phyloP scores from a whole-genome alignment of 1,140 invertebrate genomes.

The Myzus persicae region DNA sequence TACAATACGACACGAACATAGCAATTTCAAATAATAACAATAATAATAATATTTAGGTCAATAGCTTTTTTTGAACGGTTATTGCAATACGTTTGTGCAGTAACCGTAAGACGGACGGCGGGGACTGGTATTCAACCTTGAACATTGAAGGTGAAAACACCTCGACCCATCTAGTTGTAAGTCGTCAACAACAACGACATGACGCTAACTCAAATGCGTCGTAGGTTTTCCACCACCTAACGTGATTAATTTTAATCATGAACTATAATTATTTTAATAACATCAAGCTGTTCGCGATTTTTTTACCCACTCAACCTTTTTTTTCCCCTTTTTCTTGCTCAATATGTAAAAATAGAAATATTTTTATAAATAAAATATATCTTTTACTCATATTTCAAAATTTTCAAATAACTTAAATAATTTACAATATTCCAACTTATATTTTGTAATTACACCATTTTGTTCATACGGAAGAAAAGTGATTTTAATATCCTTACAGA shows the following conservation, averaged over 20 bases:
- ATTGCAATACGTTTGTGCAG: neutral
- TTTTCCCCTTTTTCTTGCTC: neutral
- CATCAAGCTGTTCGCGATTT: neutral
- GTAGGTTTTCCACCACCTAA: neutral
- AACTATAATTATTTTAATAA: neutral
- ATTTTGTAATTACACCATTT: neutral
- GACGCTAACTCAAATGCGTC: neutral
- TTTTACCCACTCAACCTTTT: neutral
- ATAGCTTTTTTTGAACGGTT: neutral
- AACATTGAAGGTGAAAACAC: neutral
- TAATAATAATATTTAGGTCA: constrained; percentile 3
- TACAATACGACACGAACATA: neutral
- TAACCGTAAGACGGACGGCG: neutral
- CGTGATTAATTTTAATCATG: neutral
- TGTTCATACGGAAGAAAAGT: no score
- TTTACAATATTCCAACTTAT: neutral
- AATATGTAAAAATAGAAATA: neutral
- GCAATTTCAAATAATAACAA: neutral
- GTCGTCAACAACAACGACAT: neutral
- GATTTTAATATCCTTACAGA: no score
- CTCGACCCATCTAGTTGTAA: neutral
- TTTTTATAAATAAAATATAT: neutral
- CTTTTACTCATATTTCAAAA: neutral
- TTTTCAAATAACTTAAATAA: neutral
- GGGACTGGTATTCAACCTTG: neutral